Evolutionary conservation across 2,888 invertebrate species (phyloP), one percentile per base, ranked within the genome.

Genomic region (Carabus problematicus): DNA sequence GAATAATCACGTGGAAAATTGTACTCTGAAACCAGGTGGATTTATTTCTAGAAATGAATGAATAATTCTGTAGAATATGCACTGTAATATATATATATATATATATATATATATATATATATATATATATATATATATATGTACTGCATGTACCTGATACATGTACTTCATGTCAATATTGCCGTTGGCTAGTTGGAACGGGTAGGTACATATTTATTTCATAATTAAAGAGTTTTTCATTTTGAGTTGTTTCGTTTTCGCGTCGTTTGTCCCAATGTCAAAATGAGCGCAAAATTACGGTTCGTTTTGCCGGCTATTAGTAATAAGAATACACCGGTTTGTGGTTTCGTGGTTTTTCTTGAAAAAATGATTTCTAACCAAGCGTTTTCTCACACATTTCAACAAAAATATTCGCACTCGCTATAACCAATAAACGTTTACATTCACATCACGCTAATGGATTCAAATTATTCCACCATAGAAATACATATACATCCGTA

Each of bases 321-420:
- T 42, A 45, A 19, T 40, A 29, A 29, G 29, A 19, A 8, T 39
- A 45, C 2, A 60, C 29, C 49, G 43, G 64, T 56, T 64, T 64
- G 64, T 39, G 64, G 64, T 64, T 64, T 55, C 54, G 64, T 42
- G 64, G 55, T 64, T 64, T 64, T 64, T 64, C 64, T 64, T 11
- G 56, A 43, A 64, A 64, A 45, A 64, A 40, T 54, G 18, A 55
- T 14, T 55, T 64, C 1, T 61, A 18, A 9, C 45, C 19, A 12
- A 52, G 8, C 14, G 16, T 16, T 14, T 52, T 52, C 16, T 19
- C 16, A 52, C 52, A 52, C 16, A 19, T 19, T 18, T 52, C 18
- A 11, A 16, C 52, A 18, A 9, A n/a, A 29, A 29, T 29, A 6
- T 29, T 3, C 2, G 2, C 29, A 29, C 29, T 29, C n/a, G n/a